Evolutionary conservation across 2,113 vertebrate genomes (phyloP).

Genomic region (Semnornis frantzii): DNA sequence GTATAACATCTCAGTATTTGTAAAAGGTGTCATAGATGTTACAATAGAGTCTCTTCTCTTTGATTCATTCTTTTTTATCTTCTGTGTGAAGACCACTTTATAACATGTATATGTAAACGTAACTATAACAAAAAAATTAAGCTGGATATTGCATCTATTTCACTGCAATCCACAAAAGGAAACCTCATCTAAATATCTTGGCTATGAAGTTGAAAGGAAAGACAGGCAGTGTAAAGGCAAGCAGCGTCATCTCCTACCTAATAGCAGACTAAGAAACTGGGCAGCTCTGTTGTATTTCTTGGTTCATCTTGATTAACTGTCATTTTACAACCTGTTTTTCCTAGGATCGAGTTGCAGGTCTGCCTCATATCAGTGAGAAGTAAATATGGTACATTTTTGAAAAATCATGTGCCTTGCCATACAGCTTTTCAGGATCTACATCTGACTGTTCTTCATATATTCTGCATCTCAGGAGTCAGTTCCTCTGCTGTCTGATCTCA

Average conservation of each 20-base stretch:
- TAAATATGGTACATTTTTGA: too few species aligned
- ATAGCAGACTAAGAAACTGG: neutral
- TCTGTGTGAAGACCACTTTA: slow-evolving; percentile 12
- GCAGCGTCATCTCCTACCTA: neutral
- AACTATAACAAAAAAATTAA: neutral
- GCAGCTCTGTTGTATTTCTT: neutral
- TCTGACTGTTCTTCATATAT: neutral
- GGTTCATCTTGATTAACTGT: slow-evolving; percentile 3
- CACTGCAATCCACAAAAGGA: neutral
- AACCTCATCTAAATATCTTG: neutral
- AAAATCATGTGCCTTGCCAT: too few species aligned
- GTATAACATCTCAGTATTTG: neutral
- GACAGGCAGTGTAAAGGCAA: neutral
- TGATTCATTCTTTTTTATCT: neutral
- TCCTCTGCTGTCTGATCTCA: neutral
- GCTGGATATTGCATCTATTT: neutral
- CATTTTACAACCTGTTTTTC: neutral
- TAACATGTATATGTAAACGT: slow-evolving; percentile 22
- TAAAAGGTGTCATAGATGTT: neutral
- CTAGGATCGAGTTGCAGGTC: neutral
- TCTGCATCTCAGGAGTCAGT: neutral
- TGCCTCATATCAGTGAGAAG: neutral
- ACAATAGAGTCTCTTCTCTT: neutral
- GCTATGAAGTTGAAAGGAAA: neutral
- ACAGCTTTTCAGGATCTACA: too few species aligned